These are phyloP conservation scores for Drosophila robusta DNA, from an alignment of 2,888 invertebrate genomes.

Conservation along the genomic window DNA sequence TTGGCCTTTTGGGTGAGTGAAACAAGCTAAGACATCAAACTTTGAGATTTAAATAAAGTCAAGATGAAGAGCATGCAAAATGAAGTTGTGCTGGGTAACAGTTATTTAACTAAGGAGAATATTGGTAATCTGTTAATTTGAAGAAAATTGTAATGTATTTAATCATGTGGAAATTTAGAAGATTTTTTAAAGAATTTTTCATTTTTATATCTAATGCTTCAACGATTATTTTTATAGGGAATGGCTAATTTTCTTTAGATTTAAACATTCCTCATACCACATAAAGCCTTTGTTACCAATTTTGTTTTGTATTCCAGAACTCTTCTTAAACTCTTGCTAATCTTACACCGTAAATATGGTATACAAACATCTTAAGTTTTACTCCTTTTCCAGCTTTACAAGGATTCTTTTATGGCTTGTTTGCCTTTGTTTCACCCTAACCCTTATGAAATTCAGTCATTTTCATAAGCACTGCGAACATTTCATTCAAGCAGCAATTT, in stretches of 20 bases:
- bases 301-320: not conserved
- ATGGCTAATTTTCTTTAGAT: not conserved
- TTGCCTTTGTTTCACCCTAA: not conserved
- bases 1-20: not conserved
- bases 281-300: too few species aligned
- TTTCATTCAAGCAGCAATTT: conserved; percentile 20
- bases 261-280: not conserved
- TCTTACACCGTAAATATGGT: not conserved
- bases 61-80: conserved; percentile 1
- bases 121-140: not conserved
- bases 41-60: conserved; percentile 6
- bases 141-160: not conserved
- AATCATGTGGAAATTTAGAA: too few species aligned
- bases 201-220: too few species aligned
- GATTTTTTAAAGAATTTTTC: too few species aligned
- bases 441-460: conserved; percentile 28
- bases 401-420: conserved; percentile 3
- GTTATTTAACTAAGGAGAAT: not conserved
- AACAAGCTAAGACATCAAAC: conserved; percentile 1
- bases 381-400: not conserved
- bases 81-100: not conserved
- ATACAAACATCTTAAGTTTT: not conserved
- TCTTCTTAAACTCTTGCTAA: not conserved
- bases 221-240: not conserved
- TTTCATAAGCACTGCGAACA: conserved; percentile 18